Conservation (phyloP, 2,113 vertebrate genomes). For the Mirounga angustirostris region DNA sequence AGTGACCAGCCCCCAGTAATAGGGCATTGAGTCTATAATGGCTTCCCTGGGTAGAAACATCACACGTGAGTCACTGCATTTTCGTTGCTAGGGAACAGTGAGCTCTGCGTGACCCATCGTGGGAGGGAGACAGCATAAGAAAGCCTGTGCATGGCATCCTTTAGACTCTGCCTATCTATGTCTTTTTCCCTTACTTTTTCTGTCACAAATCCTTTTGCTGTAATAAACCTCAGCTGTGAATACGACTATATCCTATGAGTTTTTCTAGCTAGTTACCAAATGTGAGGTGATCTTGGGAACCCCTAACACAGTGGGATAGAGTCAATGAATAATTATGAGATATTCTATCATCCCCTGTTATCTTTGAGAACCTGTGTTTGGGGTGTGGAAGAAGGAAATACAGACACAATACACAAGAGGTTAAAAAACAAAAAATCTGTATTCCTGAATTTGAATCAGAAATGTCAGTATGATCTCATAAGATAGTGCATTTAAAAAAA, state of each 20-base stretch:
- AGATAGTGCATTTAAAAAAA: not conserved
- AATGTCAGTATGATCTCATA: not conserved
- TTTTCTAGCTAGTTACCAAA: not conserved
- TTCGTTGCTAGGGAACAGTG: slow-evolving; percentile 23
- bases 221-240: slow-evolving; percentile 7
- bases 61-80: not conserved
- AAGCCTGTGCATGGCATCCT: not conserved
- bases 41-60: not conserved
- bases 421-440: not conserved
- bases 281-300: not conserved
- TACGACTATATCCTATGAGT: not conserved
- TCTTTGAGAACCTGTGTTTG: slow-evolving; percentile 29
- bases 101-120: not conserved
- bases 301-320: slow-evolving; percentile 34
- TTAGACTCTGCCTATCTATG: not conserved
- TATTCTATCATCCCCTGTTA: not conserved
- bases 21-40: not conserved
- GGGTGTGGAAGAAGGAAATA: slow-evolving; percentile 23
- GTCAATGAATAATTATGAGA: slow-evolving; percentile 25
- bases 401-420: not conserved
- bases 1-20: not conserved
- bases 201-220: not conserved
- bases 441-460: slow-evolving; percentile 21
- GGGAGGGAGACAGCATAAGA: not conserved
- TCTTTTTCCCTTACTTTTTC: not conserved